Evolutionary conservation across 2,888 invertebrate genomes (phyloP).

Genomic region (Xestia xanthographa): DNA sequence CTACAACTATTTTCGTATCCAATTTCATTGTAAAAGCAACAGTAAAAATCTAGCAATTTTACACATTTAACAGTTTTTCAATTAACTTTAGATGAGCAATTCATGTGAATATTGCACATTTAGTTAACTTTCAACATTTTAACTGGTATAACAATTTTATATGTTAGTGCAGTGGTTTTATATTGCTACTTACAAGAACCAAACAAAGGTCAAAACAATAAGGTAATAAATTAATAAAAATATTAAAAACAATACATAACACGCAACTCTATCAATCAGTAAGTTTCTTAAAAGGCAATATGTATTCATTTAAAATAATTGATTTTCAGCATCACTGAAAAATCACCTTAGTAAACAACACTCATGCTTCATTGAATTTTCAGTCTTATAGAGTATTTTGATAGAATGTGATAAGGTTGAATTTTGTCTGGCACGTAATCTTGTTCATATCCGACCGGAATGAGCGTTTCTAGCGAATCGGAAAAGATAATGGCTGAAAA

Average conservation of each 20-base stretch:
- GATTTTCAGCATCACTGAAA: constrained; percentile 21
- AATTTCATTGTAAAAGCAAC: constrained; percentile 29
- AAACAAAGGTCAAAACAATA: constrained; percentile 56
- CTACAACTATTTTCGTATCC: constrained; percentile 23
- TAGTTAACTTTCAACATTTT: constrained; percentile 34
- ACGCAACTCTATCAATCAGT: constrained; percentile 64
- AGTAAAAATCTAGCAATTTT: constrained; percentile 23
- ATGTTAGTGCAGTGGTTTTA: constrained; percentile 13
- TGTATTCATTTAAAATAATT: constrained; percentile 30
- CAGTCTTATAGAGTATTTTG: background rate
- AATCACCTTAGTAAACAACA: constrained; percentile 26
- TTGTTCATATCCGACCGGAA: constrained; percentile 77
- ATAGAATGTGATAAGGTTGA: constrained; percentile 55
- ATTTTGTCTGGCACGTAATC: constrained; percentile 54
- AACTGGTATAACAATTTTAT: constrained; percentile 34
- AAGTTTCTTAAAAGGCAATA: constrained; percentile 41
- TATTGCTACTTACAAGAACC: constrained; percentile 24
- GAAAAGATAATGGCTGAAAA: constrained; percentile 86
- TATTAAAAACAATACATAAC: constrained; percentile 41
- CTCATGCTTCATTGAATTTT: constrained; percentile 21
- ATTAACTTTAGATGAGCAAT: constrained; percentile 49
- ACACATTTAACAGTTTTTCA: constrained; percentile 44
- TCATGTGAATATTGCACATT: constrained; percentile 17
- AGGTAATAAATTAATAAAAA: constrained; percentile 39
- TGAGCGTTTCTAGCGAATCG: constrained; percentile 85